Base-by-base conservation (phyloP, 2,797 vertebrate species). In the Xyrichtys novacula region DNA sequence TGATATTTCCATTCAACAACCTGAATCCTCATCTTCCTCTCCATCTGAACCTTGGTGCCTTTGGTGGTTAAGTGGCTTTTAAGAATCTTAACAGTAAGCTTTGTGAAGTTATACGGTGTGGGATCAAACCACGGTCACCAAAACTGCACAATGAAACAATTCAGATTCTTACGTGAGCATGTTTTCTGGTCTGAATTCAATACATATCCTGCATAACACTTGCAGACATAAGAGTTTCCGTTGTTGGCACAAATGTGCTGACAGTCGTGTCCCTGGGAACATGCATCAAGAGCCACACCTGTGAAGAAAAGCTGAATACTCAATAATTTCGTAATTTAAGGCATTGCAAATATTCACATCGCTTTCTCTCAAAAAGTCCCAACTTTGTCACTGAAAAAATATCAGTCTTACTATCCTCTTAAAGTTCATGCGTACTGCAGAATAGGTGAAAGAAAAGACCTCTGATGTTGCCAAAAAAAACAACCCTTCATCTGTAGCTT, bases 181-280 rank as follows among this genome's bases (percentile, higher is more conserved):
- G 87, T 93, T 62, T 78, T 94, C 73, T 55, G 65, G 72, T 95
- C 94, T 16, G 84, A 75, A 52, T 93, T 95, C 82, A 96, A 79
- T 42, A 65, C 70, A 38, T 91, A 95, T 32, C 94, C 95, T 22
- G 71, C 75, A 2, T 63, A 81, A 86, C 95, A 96, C 65, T 83
- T 74, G 5, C 95, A 95, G 50, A 81, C 68, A 17, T 88, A 91
- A 32, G 81, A 89, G 11, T 84, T 88, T 2, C 54, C 75, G 3
- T 47, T 87, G 0, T 77, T 90, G 70, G 93, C 76, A 4, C 93
- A 94, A 63, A 93, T 31, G 15, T 95, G 95, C 68, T 95, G 86
- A 15, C 95, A 96, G 25, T 91, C 75, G 0, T 95, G 93, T 69
- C 87, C 89, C 0, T 81, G 65, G 0, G 60, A 82, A 55, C 95